Evolutionary conservation across 1,140 invertebrate genomes (phyloP), one percentile per base, ranked within the genome.

Genomic region (Drosophila biarmipes): DNA sequence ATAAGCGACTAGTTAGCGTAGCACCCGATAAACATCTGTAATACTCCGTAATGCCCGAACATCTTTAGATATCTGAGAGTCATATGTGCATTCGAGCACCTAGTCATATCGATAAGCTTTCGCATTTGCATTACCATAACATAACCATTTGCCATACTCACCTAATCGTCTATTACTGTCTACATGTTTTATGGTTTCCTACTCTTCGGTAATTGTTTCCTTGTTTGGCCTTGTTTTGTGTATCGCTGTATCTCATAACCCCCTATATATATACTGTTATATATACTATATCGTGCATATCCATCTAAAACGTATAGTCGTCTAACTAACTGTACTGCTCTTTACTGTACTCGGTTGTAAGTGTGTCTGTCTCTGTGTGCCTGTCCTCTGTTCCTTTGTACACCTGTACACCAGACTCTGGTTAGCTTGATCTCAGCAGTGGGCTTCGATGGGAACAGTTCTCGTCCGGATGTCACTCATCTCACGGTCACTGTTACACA

Each of bases 261-360:
- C 35, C 37, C 58, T 56, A 67, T 62, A 51, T 52, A 51, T 63
- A 42, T 54, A 68, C 11, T 66, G 58, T 48, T 69, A 68, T 67
- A 69, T 54, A 35, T 45, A 55, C 40, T 68, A 48, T 69, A 48
- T 69, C 66, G 51, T 69, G 63, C 66, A 69, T 69, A 56, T 15
- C 51, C 66, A 69, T 69, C 64, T 69, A 48, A 54, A 67, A 46
- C 51, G 54, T 69, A 69, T 54, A 54, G 66, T 69, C 27, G 64
- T 56, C 63, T 69, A 69, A 69, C 57, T 73, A 56, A 74, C 71
- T 74, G 72, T 75, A 75, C 59, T 75, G 68, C 63, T 69, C 66
- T 69, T 64, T 21, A 69, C 66, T 69, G 62, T 66, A 66, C 58
- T 64, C 59, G 59, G 62, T 66, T 66, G 66, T 48, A 74, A 75